Evolutionary conservation across 2,888 invertebrate species (phyloP).

Genomic region (Catocala sponsa): DNA sequence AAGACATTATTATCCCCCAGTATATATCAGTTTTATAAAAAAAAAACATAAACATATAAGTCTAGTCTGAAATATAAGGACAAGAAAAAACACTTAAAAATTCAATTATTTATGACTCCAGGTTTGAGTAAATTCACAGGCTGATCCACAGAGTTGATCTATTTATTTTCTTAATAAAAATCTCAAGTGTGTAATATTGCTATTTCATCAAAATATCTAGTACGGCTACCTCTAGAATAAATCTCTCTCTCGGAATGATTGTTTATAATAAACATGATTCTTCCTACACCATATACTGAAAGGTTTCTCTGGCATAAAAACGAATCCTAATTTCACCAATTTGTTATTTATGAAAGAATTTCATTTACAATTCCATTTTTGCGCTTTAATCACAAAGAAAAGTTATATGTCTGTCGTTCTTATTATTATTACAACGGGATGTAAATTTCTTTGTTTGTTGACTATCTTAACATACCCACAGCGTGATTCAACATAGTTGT

Average conservation of each 20-base stretch:
- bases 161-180: not conserved
- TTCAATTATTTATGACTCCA: no score
- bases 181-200: not conserved
- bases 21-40: no score
- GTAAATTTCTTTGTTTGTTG: not conserved
- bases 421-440: not conserved
- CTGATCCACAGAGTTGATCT: no score
- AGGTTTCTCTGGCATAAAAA: not conserved
- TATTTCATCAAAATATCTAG: slow-evolving; percentile 2
- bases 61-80: no score
- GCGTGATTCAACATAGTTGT: no score
- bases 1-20: no score
- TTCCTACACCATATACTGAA: slow-evolving; percentile 8
- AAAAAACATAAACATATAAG: no score
- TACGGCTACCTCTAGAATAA: not conserved
- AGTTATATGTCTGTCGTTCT: not conserved
- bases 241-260: not conserved
- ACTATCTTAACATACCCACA: not conserved
- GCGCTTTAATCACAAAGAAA: slow-evolving; percentile 6
- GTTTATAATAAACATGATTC: slow-evolving; percentile 5
- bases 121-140: no score
- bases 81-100: no score
- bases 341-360: slow-evolving; percentile 11
- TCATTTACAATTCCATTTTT: slow-evolving; percentile 12
- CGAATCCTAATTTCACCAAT: slow-evolving; percentile 5